Percentiles rank a stretch among this genome's conserved stretches.
phyloP scores from a whole-genome alignment of 2,113 vertebrate species.

The Urocynchramus pylzowi region DNA sequence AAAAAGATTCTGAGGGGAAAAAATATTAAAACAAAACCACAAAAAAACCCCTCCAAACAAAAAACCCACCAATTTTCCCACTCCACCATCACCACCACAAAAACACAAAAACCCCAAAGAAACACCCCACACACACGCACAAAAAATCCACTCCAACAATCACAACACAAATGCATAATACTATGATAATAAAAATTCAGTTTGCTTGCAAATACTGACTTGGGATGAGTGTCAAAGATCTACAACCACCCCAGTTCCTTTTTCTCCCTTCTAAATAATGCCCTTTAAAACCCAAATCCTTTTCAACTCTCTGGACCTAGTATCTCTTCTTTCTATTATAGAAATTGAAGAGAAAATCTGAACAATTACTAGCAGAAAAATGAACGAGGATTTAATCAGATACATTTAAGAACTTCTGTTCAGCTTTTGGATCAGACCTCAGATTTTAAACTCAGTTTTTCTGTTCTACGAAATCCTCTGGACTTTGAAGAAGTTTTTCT shows the following conservation, averaged over 20 bases:
- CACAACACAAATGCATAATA: neutral
- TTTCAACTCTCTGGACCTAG: neutral
- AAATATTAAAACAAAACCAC: neutral
- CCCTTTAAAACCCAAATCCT: fast-evolving
- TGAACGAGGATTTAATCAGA: neutral
- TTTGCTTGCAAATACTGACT: neutral
- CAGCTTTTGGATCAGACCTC: neutral
- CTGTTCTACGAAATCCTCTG: neutral
- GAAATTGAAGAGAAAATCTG: neutral
- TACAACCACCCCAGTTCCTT: neutral
- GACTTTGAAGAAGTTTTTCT: neutral
- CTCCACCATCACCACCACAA: neutral
- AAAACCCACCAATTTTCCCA: fast-evolving
- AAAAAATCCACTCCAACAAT: neutral
- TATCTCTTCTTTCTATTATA: neutral
- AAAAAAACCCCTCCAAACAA: neutral
- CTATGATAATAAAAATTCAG: neutral
- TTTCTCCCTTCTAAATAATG: neutral
- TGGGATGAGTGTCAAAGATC: neutral
- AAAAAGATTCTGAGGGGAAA: neutral
- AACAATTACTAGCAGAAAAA: neutral
- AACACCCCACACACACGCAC: fast-evolving
- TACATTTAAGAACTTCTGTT: neutral
- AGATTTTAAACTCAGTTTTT: neutral
- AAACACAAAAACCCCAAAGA: neutral